Evolutionary conservation across 2,797 vertebrate species (phyloP).

Genomic region (Leptoclinus maculatus): DNA sequence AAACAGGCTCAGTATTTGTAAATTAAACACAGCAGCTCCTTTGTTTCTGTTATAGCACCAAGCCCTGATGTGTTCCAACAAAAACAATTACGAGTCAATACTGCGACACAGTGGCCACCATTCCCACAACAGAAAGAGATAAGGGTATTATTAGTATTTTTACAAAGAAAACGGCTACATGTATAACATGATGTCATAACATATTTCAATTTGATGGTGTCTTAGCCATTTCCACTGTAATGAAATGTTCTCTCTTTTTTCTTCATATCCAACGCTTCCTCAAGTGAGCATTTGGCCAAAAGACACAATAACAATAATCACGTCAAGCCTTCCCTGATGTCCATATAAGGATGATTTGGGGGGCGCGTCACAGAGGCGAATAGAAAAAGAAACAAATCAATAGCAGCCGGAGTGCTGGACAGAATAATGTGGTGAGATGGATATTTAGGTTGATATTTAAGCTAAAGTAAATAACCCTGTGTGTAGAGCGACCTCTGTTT

Average conservation of each 20-base stretch:
- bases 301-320: slow-evolving; percentile 54
- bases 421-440: slow-evolving; percentile 33
- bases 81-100: background rate
- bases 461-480: slow-evolving; percentile 59
- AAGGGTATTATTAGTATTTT: background rate
- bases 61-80: background rate
- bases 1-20: background rate
- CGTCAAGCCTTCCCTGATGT: slow-evolving; percentile 55
- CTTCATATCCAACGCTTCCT: slow-evolving; percentile 33
- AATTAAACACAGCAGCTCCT: background rate
- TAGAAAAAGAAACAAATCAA: slow-evolving; percentile 65
- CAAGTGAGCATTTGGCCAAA: slow-evolving; percentile 57
- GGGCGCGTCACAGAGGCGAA: slow-evolving; percentile 62
- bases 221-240: slow-evolving; percentile 16
- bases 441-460: slow-evolving; percentile 72
- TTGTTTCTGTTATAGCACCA: background rate
- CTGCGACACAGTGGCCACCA: slow-evolving; percentile 19
- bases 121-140: slow-evolving; percentile 9
- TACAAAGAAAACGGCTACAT: fast-evolving
- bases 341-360: slow-evolving; percentile 47
- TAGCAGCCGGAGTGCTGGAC: slow-evolving; percentile 53
- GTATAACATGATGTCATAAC: background rate
- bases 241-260: slow-evolving; percentile 28
- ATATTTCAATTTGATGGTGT: background rate
- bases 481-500: slow-evolving; percentile 27